Evolutionary conservation across 2,113 vertebrate genomes (phyloP).

Genomic region (Brienomyrus brachyistius): DNA sequence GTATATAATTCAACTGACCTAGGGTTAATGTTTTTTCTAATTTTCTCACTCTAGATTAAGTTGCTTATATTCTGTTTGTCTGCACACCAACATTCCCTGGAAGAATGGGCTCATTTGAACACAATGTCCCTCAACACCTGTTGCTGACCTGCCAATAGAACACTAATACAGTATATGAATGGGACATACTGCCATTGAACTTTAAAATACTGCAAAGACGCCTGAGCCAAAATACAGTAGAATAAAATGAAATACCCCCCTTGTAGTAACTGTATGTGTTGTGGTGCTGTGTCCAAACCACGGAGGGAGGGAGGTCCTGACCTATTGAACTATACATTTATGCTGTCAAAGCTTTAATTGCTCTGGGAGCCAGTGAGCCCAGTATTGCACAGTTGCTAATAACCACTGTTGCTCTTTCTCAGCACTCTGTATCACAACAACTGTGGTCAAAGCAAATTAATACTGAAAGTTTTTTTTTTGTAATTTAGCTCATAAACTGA

Average conservation of each 20-base stretch:
- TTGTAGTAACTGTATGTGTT: not conserved
- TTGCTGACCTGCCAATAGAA: not conserved
- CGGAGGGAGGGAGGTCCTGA: not conserved
- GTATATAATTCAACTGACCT: not conserved
- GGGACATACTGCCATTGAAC: not conserved
- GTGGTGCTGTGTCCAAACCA: not conserved
- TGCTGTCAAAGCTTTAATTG: not conserved
- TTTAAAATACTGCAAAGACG: not conserved
- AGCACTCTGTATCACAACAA: not conserved
- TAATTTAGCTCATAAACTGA: not conserved
- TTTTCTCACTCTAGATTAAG: not conserved
- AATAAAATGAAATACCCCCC: not conserved
- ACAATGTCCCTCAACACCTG: not conserved
- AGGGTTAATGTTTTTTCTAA: not conserved
- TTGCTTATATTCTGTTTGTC: not conserved
- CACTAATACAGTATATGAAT: slow-evolving; percentile 3
- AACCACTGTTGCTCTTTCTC: slow-evolving; percentile 1
- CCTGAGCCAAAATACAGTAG: not conserved
- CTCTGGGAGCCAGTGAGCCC: not conserved
- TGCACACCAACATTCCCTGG: not conserved
- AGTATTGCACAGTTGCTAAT: not conserved
- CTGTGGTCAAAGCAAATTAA: not conserved
- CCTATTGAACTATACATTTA: not conserved
- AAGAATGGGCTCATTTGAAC: not conserved
- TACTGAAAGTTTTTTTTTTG: not conserved